These are phyloP conservation scores for Bradypus variegatus DNA, from an alignment of 2,797 vertebrate species.

Conservation along the genomic window DNA sequence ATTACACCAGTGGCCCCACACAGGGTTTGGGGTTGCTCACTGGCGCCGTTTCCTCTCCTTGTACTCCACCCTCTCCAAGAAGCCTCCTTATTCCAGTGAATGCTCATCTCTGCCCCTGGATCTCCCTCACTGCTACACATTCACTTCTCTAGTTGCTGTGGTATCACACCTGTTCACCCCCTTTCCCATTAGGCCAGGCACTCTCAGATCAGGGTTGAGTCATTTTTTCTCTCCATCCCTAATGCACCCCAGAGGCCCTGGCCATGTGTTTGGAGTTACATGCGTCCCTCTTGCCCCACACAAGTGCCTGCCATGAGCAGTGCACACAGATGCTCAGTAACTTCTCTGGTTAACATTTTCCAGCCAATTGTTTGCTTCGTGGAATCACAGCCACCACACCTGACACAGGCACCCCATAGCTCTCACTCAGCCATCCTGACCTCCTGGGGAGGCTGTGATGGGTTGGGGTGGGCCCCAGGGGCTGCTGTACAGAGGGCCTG, in stretches of 20 bases:
- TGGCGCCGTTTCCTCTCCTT: not conserved
- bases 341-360: not conserved
- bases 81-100: not conserved
- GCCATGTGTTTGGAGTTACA: not conserved
- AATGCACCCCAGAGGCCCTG: not conserved
- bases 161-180: no score
- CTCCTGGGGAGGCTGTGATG: not conserved
- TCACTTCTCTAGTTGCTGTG: not conserved
- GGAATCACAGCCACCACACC: not conserved
- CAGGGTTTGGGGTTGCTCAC: not conserved
- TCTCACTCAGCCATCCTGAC: no score
- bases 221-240: not conserved
- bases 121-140: not conserved
- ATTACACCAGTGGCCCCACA: not conserved
- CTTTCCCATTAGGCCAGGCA: not conserved
- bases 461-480: not conserved
- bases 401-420: no score
- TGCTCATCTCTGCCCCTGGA: not conserved
- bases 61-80: not conserved
- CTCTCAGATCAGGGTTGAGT: not conserved
- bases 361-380: not conserved
- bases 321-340: not conserved
- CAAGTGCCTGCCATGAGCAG: not conserved
- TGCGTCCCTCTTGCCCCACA: not conserved
- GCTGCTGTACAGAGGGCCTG: not conserved